Evolutionary conservation across 2,797 vertebrate genomes (phyloP).

Genomic region (Syncerus caffer): DNA sequence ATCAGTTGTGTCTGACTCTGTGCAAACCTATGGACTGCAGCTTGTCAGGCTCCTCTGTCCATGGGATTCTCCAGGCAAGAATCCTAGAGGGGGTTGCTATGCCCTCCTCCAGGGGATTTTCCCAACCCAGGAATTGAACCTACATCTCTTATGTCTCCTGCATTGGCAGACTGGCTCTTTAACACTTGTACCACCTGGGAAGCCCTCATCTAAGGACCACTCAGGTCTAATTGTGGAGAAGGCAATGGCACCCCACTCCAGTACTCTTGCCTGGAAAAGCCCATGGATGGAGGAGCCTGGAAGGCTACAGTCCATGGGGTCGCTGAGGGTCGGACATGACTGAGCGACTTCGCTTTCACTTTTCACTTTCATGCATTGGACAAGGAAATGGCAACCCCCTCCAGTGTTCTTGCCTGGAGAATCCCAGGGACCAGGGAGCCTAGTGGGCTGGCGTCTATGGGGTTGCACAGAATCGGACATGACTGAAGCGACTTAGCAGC

Average conservation of each 20-base stretch:
- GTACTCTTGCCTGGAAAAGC: too few species aligned
- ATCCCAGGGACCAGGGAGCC: too few species aligned
- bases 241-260: too few species aligned
- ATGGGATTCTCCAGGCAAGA: not conserved
- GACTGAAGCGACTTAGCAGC: too few species aligned
- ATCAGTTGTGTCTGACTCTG: not conserved
- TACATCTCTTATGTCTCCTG: not conserved
- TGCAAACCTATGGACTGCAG: not conserved
- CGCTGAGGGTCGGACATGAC: accelerated
- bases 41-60: not conserved
- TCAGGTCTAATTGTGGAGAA: not conserved
- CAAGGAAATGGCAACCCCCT: too few species aligned
- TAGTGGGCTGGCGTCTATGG: too few species aligned
- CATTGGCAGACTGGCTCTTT: not conserved
- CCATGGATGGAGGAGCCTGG: too few species aligned
- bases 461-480: too few species aligned
- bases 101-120: not conserved
- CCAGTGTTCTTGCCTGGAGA: too few species aligned
- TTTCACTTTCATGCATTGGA: too few species aligned
- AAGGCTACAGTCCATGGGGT: too few species aligned
- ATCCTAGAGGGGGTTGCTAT: not conserved
- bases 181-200: not conserved
- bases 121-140: not conserved
- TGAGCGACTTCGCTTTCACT: too few species aligned
- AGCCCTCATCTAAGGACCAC: not conserved